These are phyloP conservation scores for Frankliniella intonsa DNA, from an alignment of 2,888 invertebrate genomes.

Conservation along the genomic window DNA sequence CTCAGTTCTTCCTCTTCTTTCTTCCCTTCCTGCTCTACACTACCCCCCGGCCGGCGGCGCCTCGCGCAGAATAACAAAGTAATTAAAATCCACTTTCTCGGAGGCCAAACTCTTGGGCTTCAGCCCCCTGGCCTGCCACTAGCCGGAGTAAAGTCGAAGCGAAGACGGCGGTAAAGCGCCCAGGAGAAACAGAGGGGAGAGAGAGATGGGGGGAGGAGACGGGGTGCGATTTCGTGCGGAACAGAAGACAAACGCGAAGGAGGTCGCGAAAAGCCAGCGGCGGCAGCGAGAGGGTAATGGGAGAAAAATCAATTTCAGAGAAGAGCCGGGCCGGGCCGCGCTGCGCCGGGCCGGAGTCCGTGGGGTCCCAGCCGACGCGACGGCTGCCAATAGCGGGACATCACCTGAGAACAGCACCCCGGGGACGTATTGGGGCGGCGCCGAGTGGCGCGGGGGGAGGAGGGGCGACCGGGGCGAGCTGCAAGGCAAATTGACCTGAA, in stretches of 20 bases:
- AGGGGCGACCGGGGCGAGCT: too few relatives aligned
- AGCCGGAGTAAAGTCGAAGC: too few relatives aligned
- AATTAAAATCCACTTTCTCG: too few relatives aligned
- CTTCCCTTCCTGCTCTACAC: too few relatives aligned
- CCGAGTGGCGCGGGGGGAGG: not conserved
- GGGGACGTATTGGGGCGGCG: not conserved
- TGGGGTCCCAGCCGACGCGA: not conserved
- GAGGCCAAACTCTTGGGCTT: too few relatives aligned
- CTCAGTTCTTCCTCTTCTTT: too few relatives aligned
- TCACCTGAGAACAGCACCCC: slow-evolving; percentile 9
- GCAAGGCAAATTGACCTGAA: too few relatives aligned
- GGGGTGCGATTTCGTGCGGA: not conserved
- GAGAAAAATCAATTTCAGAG: not conserved
- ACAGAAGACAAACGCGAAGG: not conserved
- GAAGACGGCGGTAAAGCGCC: too few relatives aligned
- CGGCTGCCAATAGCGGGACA: slow-evolving; percentile 8
- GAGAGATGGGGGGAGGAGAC: not conserved
- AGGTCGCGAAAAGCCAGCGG: not conserved
- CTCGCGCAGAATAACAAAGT: too few relatives aligned
- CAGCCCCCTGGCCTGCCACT: too few relatives aligned
- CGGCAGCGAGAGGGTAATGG: not conserved
- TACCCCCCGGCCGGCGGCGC: too few relatives aligned
- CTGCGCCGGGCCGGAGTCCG: not conserved
- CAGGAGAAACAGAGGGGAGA: not conserved
- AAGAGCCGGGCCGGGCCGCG: not conserved